Conservation (phyloP, 2,113 vertebrate species). For the Gnathonemus echidnorhynchus region DNA sequence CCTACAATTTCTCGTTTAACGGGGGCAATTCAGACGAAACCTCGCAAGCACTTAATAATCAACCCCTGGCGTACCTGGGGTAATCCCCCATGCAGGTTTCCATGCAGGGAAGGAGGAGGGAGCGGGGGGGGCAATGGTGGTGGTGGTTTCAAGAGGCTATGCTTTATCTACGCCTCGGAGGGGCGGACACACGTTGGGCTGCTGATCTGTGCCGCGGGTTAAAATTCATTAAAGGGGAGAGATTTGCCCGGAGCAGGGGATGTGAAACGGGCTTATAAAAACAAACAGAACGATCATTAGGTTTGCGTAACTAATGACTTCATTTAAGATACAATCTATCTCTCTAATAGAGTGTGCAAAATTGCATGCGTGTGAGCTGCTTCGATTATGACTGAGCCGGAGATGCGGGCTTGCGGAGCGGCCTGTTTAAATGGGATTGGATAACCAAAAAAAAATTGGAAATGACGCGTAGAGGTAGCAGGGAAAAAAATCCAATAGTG, state of each 20-base stretch:
- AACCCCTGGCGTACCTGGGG: constrained; percentile 60
- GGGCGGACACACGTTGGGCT: constrained; percentile 33
- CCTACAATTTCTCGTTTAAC: constrained; percentile 71
- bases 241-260: constrained; percentile 52
- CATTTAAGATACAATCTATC: constrained; percentile 67
- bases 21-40: constrained; percentile 66
- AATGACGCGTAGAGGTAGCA: constrained; percentile 46
- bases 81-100: constrained; percentile 62
- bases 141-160: constrained; percentile 50
- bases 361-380: constrained; percentile 32
- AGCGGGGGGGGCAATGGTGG: constrained; percentile 48
- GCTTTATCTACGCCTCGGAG: constrained; percentile 23
- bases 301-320: constrained; percentile 71
- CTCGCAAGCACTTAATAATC: constrained; percentile 65
- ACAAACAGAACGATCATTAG: constrained; percentile 63
- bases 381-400: constrained; percentile 57
- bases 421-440: constrained; percentile 52
- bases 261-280: constrained; percentile 58
- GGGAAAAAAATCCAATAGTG: constrained; percentile 51
- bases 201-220: constrained; percentile 50
- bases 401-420: constrained; percentile 61
- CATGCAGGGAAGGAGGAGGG: constrained; percentile 29
- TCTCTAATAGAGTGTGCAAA: constrained; percentile 53
- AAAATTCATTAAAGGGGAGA: constrained; percentile 55
- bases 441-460: constrained; percentile 39